Base-by-base conservation (phyloP, 1,140 invertebrate genomes). In the Drosophila mojavensis region DNA sequence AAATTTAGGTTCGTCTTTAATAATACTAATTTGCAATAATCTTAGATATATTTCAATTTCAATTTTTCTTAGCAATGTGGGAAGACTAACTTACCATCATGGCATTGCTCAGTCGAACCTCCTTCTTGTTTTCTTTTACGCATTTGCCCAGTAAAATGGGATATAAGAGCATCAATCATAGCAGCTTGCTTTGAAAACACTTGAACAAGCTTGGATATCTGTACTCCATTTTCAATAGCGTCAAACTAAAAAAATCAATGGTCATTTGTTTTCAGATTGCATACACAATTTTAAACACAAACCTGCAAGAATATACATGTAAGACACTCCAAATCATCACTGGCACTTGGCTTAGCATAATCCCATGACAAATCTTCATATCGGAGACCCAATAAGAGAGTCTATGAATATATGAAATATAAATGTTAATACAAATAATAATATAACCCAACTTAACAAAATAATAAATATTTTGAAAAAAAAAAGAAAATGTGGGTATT, bases 331-430 rank as follows among this genome's bases (percentile, higher is more conserved):
- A 96, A 95, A 93, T 97, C 97, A 66, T 96, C 94, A 85, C 97
- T 96, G 81, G 96, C 95, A 48, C 96, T 96, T 7, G 97, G 96
- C 89, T 97, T 95, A 0, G 96, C 96, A 92, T 96, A 97, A 91
- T 98, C 97, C 96, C 97, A 98, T 26, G 96, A 97, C 62, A 98
- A 93, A 81, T 98, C 97, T 79, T 97, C 96, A 86, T 97, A 98
- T 45, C 96, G 95, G 50, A 98, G 93, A 36, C 97, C 97, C 30
- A 98, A 93, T 33, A 98, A 92, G 28, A 98, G 94, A 65, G 95
- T 96, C 97, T 97, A 17, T 91, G 7, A 93, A 93, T 47, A 13
- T 20, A 43, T 48, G 33, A n/a, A 59, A 30, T 30, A 30, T 30
- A 30, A 5, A 33, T 33, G 33, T 5, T 9, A 9, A 33, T 33